Percentiles rank a stretch among this genome's conserved stretches.
Conservation (phyloP, 2,888 invertebrate species). For the Protodeltote pygarga region DNA sequence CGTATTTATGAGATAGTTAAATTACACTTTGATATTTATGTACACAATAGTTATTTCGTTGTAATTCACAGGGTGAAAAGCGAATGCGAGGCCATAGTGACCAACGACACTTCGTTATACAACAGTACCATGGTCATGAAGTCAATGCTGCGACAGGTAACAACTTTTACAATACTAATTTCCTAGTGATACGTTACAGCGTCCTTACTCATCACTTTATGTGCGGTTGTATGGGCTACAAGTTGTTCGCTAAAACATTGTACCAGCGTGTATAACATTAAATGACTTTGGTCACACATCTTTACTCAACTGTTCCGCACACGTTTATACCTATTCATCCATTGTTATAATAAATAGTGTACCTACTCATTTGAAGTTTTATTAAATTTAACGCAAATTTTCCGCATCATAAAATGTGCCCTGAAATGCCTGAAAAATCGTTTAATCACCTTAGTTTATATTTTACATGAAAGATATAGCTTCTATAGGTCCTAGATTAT, state of each 20-base stretch:
- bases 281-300: not conserved
- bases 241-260: no score
- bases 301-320: slow-evolving; percentile 9
- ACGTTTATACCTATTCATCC: not conserved
- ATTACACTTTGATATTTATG: slow-evolving; percentile 28
- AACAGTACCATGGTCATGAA: slow-evolving; percentile 67
- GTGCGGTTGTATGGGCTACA: not conserved
- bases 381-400: slow-evolving; percentile 6
- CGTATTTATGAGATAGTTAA: slow-evolving; percentile 8
- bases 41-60: slow-evolving; percentile 47
- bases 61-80: slow-evolving; percentile 76
- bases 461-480: no score
- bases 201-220: not conserved
- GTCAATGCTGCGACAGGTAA: slow-evolving; percentile 74
- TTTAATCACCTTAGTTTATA: no score
- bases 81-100: slow-evolving; percentile 80
- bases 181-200: not conserved
- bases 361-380: not conserved
- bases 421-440: no score
- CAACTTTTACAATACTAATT: slow-evolving; percentile 6
- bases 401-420: slow-evolving; percentile 5
- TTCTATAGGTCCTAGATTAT: no score
- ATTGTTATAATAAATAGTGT: not conserved
- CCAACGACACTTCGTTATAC: slow-evolving; percentile 70
- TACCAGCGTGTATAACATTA: not conserved